Percentiles rank a stretch among this genome's conserved stretches.
These are phyloP conservation scores for Rhagophthalmus giganteus DNA, from an alignment of 2,888 invertebrate genomes.

Conservation along the genomic window DNA sequence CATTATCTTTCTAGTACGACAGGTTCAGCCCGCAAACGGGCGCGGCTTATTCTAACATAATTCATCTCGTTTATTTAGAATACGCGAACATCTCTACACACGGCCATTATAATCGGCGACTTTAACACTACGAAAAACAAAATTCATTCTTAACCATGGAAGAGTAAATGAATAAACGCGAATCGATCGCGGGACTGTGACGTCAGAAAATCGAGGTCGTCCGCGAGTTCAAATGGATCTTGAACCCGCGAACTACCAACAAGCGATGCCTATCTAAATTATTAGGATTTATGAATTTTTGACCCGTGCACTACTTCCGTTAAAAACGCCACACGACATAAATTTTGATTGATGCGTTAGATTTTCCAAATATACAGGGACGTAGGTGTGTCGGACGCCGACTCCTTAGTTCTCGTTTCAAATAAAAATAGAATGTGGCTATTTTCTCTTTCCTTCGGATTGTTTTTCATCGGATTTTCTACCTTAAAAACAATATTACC, in stretches of 20 bases:
- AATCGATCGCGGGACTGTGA: conserved; percentile 40
- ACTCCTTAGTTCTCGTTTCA: too few species aligned
- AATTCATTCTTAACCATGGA: neutral
- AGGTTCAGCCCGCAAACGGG: too few species aligned
- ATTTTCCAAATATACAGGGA: too few species aligned
- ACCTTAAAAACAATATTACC: too few species aligned
- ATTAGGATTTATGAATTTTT: neutral
- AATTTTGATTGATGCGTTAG: neutral
- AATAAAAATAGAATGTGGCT: too few species aligned
- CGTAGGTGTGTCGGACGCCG: too few species aligned
- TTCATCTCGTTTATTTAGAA: neutral
- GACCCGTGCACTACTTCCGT: too few species aligned
- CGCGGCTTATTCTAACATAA: conserved; percentile 6
- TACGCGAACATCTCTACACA: neutral
- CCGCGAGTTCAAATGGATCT: conserved; percentile 38
- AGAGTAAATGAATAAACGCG: conserved; percentile 32
- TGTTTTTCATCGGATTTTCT: too few species aligned
- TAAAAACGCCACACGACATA: neutral
- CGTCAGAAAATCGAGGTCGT: conserved; percentile 36
- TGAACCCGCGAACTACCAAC: conserved; percentile 31
- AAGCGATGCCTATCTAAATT: neutral
- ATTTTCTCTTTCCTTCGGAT: too few species aligned
- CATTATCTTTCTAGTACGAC: conserved; percentile 14
- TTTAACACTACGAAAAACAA: conserved; percentile 8
- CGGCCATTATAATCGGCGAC: neutral